Percentiles rank a stretch among this genome's conserved stretches.
These are phyloP conservation scores for Aegithalos caudatus DNA, from an alignment of 2,113 vertebrate species.

Conservation along the genomic window DNA sequence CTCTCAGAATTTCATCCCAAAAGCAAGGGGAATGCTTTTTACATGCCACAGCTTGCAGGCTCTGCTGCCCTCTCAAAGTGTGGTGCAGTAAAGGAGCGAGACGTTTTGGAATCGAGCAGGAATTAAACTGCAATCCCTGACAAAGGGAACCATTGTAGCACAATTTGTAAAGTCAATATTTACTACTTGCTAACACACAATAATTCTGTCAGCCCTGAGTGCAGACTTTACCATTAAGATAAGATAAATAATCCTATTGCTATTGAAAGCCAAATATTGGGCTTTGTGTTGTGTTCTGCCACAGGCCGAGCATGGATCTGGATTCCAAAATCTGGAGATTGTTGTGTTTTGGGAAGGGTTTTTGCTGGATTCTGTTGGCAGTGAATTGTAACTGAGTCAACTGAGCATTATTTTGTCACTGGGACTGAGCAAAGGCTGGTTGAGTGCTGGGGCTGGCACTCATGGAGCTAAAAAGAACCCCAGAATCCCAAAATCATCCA, in stretches of 20 bases:
- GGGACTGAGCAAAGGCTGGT: neutral
- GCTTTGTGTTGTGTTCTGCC: neutral
- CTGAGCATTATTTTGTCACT: neutral
- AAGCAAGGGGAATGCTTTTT: neutral
- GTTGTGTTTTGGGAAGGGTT: neutral
- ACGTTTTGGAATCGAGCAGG: neutral
- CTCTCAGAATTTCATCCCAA: neutral
- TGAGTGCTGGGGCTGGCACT: neutral
- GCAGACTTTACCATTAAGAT: neutral
- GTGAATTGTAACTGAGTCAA: neutral
- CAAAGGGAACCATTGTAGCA: neutral
- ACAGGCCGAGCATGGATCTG: neutral
- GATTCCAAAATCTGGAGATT: neutral
- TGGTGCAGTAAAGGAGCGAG: neutral
- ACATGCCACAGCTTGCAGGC: neutral
- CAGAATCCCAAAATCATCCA: neutral
- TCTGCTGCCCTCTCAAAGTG: neutral
- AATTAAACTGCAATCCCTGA: neutral
- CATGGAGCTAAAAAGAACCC: neutral
- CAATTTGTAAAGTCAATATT: neutral
- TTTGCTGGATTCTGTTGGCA: neutral
- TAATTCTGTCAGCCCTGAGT: neutral
- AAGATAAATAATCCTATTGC: slow-evolving; percentile 25
- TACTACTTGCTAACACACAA: neutral
- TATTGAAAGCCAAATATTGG: slow-evolving; percentile 2